These are phyloP conservation scores for Sylvia atricapilla DNA, from an alignment of 2,113 vertebrate species.

Conservation along the genomic window DNA sequence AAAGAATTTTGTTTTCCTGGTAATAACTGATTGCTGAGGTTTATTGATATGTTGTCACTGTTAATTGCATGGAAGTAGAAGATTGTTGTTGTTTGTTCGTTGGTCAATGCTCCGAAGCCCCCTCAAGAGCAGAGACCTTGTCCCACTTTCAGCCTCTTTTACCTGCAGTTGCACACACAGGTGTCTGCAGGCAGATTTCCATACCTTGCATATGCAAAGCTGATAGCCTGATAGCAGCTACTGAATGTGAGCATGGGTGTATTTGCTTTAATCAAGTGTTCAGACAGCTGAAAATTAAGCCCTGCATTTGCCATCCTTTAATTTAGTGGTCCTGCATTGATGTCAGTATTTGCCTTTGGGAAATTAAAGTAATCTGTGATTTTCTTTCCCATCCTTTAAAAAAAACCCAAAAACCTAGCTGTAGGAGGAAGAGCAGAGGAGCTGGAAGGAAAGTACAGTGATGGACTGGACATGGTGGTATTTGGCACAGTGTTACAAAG, in stretches of 20 bases:
- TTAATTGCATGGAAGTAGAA: background rate
- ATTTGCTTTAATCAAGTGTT: background rate
- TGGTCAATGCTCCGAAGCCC: background rate
- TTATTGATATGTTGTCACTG: background rate
- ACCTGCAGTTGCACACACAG: background rate
- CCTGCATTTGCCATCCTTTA: background rate
- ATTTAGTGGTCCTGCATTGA: background rate
- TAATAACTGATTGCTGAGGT: background rate
- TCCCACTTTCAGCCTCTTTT: background rate
- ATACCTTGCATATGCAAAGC: background rate
- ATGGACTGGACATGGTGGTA: background rate
- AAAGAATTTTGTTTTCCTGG: background rate
- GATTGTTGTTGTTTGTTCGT: background rate
- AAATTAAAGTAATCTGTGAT: background rate
- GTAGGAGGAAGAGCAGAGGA: background rate
- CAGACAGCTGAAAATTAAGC: constrained; percentile 9
- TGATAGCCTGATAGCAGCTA: background rate
- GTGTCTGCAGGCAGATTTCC: background rate
- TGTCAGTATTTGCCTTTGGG: background rate
- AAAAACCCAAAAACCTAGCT: background rate
- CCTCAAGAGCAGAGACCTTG: background rate
- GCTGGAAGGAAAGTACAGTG: background rate
- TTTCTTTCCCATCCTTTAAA: background rate
- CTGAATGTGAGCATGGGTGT: background rate
- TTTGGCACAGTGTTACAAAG: background rate